A percentile compares a stretch with the other conserved stretches of the same genome.
These are phyloP conservation scores for Numenius arquata DNA, from an alignment of 2,113 vertebrate species.

Conservation along the genomic window DNA sequence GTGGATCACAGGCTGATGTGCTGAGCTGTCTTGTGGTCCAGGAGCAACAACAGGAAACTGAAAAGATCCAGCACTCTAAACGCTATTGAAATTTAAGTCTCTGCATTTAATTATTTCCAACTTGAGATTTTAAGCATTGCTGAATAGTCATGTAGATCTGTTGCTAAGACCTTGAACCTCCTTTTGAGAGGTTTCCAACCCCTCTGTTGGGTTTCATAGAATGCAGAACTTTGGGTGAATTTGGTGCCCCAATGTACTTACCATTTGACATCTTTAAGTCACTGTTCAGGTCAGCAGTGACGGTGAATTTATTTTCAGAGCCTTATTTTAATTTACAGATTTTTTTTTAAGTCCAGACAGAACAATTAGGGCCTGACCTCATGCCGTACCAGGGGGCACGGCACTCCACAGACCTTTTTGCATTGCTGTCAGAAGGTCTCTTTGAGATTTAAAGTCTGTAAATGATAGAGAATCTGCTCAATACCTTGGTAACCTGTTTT, in stretches of 20 bases:
- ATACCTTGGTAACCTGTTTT: background rate
- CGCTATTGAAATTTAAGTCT: background rate
- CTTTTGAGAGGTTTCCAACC: background rate
- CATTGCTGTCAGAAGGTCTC: background rate
- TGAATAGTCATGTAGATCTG: background rate
- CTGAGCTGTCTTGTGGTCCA: rapidly evolving
- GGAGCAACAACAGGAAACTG: background rate
- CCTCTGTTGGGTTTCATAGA: background rate
- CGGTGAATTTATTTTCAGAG: background rate
- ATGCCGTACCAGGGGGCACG: rapidly evolving
- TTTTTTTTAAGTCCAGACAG: background rate
- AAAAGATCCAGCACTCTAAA: background rate
- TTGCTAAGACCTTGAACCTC: background rate
- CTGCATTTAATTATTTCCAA: background rate
- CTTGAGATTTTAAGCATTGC: background rate
- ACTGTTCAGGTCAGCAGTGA: background rate
- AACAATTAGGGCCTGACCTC: background rate
- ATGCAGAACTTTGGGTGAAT: background rate
- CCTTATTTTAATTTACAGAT: background rate
- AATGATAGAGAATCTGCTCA: background rate
- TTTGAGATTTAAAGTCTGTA: background rate
- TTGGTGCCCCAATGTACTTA: background rate
- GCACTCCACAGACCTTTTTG: background rate
- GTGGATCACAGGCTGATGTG: background rate
- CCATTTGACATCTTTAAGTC: background rate